Evolutionary conservation across 2,113 vertebrate genomes (phyloP), one percentile per base, ranked within the genome.

Genomic region (Barnardius zonarius): DNA sequence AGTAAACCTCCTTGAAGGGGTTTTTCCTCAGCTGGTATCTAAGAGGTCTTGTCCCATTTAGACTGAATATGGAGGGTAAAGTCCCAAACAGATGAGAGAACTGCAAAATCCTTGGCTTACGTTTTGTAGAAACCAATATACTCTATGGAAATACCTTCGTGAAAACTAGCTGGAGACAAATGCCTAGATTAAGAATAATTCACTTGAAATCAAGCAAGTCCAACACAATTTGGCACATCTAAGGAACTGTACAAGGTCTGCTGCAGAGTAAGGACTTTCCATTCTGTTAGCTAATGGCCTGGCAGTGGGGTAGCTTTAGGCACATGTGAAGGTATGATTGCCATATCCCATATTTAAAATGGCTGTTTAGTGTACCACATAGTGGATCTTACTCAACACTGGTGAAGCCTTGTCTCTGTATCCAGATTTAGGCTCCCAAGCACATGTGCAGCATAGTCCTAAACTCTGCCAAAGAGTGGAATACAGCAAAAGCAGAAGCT

Each of bases 301-400:
- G 20, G 20, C 12, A 5, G 4, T 24, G 25, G 33, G 14, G 8
- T 43, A 41, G 5, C 30, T 74, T 73, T 9, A 41, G 25, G 43
- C 22, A 5, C 14, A 22, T 28, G 3, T 41, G 35, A 22, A 28
- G 8, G 16, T 61, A 20, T 25, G 22, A 48, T 37, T 70, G 22
- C 6, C 30, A 13, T 39, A 25, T 18, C 12, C 10, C 2, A 17
- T 3, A 57, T 10, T 48, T 55, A n/a, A 66, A 92, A 37, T 43
- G 9, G 9, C 49, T 68, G 31, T 51, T 77, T 23, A 64, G 18
- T 11, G 17, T 3, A 20, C 12, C 31, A 28, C 0, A 0, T 1
- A n/a, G 9, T 54, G 11, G 4, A 28, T 78, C 30, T 44, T 12
- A 4, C n/a, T 57, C 48, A 81, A 5, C 28, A 41, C 22, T 30